These are phyloP conservation scores for Andrena cerasifolii DNA, from an alignment of 1,140 invertebrate species.

Conservation along the genomic window DNA sequence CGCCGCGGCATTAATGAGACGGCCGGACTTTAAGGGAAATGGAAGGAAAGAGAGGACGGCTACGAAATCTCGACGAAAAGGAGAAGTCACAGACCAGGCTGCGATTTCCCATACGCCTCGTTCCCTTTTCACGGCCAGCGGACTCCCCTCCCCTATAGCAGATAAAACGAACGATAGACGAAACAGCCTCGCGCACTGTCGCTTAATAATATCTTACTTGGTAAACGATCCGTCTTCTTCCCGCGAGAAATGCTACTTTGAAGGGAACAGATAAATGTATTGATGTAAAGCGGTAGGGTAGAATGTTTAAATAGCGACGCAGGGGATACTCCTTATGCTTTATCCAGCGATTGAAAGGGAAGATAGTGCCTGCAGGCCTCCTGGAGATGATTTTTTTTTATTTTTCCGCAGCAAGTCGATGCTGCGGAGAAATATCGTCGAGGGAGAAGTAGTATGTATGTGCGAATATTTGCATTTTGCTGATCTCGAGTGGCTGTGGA, in stretches of 20 bases:
- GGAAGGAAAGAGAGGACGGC: not conserved
- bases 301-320: not conserved
- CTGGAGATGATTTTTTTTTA: not conserved
- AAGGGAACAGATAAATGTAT: not conserved
- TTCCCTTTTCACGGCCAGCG: not conserved
- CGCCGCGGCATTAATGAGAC: slow-evolving; percentile 70
- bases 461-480: not conserved
- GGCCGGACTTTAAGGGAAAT: slow-evolving; percentile 47
- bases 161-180: slow-evolving; percentile 5
- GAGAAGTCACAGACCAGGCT: not conserved
- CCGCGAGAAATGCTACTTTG: not conserved
- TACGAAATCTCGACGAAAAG: not conserved
- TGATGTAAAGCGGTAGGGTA: not conserved
- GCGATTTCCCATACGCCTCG: not conserved
- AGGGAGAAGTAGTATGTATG: not conserved
- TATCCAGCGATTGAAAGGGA: not conserved
- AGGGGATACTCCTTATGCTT: not conserved
- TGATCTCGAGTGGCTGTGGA: not conserved
- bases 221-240: slow-evolving; percentile 2
- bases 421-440: not conserved
- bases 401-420: not conserved
- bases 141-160: too few species aligned
- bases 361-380: not conserved
- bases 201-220: slow-evolving; percentile 1
- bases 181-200: not conserved